These are phyloP conservation scores for Orientallactaga bullata DNA, from an alignment of 2,113 vertebrate species.

Conservation along the genomic window DNA sequence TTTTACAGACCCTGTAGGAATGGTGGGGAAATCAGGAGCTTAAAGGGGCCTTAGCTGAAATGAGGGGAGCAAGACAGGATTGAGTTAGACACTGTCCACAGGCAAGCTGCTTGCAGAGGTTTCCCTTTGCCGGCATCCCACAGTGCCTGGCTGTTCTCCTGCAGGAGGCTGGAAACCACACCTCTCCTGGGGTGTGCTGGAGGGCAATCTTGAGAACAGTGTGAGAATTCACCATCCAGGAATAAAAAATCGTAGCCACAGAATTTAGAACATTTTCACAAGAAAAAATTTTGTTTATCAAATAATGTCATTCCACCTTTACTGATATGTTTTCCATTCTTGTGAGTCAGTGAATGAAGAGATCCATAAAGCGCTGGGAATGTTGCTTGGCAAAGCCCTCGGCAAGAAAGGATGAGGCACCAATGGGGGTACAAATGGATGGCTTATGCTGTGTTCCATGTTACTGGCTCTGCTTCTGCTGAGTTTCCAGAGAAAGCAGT, in stretches of 20 bases:
- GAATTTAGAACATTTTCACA: background rate
- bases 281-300: background rate
- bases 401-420: background rate
- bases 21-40: background rate
- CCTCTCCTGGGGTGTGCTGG: background rate
- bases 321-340: background rate
- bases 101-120: accelerated
- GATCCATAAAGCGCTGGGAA: background rate
- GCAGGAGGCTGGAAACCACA: background rate
- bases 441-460: background rate
- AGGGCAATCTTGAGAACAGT: background rate
- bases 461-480: background rate
- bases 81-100: background rate
- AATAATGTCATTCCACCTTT: background rate
- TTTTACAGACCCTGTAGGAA: conserved; percentile 60
- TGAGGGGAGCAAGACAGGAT: background rate
- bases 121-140: no score
- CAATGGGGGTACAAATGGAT: background rate
- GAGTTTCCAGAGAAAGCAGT: background rate
- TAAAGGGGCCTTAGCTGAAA: conserved; percentile 20
- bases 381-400: background rate
- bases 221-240: background rate
- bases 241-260: background rate
- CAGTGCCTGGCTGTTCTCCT: background rate
- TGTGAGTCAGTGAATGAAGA: background rate